phyloP scores from a whole-genome alignment of 2,797 vertebrate genomes.

The Hapalemur alaotrensis region DNA sequence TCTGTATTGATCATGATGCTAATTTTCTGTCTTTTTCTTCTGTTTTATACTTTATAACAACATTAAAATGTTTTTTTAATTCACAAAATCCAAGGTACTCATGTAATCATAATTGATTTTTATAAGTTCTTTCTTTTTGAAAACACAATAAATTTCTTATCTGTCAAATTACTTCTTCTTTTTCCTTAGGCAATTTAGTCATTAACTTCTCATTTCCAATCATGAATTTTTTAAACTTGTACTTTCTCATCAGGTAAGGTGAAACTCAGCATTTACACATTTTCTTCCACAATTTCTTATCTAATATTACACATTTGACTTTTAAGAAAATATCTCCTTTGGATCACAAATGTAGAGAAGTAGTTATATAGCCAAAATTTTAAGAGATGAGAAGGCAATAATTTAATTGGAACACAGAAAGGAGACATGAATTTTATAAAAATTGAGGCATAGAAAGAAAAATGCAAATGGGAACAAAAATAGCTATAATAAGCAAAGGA shows the following conservation, averaged over 20 bases:
- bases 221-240: background rate
- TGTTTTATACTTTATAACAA: conserved; percentile 22
- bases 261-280: background rate
- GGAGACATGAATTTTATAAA: background rate
- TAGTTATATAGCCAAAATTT: background rate
- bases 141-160: conserved; percentile 60
- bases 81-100: conserved; percentile 7
- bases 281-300: background rate
- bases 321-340: conserved; percentile 8
- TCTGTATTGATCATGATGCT: background rate
- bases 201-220: conserved; percentile 53
- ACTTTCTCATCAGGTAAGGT: conserved; percentile 1
- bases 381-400: background rate
- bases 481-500: background rate
- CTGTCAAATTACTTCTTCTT: conserved; percentile 60
- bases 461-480: background rate
- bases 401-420: background rate
- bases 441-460: background rate
- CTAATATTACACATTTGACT: background rate
- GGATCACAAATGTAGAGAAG: background rate
- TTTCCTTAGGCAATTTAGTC: conserved; percentile 24
- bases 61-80: conserved; percentile 6
- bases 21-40: conserved; percentile 29
- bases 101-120: conserved; percentile 40
- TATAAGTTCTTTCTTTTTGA: conserved; percentile 12